Base-by-base conservation (phyloP, 2,113 vertebrate species). In the Illadopsis cleaveri region DNA sequence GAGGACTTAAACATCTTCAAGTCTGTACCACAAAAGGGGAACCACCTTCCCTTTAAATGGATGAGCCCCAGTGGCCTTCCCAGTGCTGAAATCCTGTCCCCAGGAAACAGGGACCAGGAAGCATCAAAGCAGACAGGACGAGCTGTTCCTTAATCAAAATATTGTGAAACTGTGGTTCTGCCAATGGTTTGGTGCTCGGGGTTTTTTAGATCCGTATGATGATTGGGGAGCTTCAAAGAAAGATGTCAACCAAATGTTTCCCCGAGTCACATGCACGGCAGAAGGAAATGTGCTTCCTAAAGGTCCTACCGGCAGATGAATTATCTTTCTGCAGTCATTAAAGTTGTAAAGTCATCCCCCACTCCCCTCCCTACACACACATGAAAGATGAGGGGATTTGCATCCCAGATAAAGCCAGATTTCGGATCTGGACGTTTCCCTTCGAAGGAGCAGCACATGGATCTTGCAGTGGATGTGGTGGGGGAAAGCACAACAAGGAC, bases 231-330 rank as follows among this genome's bases (percentile, higher is more conserved):
- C 90, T 96, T 96, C 94, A 94, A 94, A 95, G 96, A 85, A 91
- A 69, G 81, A 95, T 96, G 91, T 95, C 94, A 94, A 14, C 94
- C 95, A 97, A 96, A 96, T 97, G 90, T 96, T 96, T 66, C 68
- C 70, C 45, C 7, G 11, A 73, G 70, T 94, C 93, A 90, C 78
- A 30, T 90, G 94, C 87, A 44, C 19, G 27, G 78, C 93, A 96
- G 91, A 93, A 96, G 94, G 93, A 95, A 97, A 94, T 95, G 87
- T 91, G 95, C 66, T 96, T 96, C 87, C 87, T 88, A 23, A 95
- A 85, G 79, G 93, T 96, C 82, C 62, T 72, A 70, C 84, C 25
- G 6, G 68, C 87, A 96, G 68, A 94, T 88, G 54, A 72, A 23
- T 64, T 54, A 17, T 82, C 82, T 45, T 85, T 87, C 38, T 87